Conservation (phyloP, 2,797 vertebrate genomes). For the Squalus acanthias region DNA sequence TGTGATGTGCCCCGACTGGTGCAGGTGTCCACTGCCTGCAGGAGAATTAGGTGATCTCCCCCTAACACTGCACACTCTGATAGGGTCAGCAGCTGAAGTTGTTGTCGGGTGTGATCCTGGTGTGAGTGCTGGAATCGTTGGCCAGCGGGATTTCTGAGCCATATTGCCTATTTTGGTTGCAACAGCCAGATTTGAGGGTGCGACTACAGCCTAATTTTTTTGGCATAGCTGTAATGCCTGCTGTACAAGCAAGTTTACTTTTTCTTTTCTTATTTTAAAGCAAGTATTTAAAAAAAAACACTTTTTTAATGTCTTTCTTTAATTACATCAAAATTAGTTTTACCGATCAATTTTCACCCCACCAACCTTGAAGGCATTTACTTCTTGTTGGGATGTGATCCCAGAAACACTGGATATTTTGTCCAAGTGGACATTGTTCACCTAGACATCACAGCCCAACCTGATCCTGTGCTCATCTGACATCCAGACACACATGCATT, state of each 20-base stretch:
- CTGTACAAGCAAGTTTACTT: neutral
- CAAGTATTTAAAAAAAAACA: too few relatives aligned
- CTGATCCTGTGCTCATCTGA: neutral
- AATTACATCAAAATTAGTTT: neutral
- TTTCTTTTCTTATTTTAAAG: neutral
- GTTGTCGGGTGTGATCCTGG: too few relatives aligned
- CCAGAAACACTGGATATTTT: neutral
- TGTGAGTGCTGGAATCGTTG: too few relatives aligned
- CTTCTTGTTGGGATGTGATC: neutral
- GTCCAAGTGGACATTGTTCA: neutral
- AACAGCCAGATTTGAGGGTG: too few relatives aligned
- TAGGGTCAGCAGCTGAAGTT: too few relatives aligned
- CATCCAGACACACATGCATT: neutral
- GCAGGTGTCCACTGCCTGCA: too few relatives aligned
- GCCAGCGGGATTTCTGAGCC: too few relatives aligned
- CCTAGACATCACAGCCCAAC: neutral
- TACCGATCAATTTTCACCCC: neutral
- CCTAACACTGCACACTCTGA: too few relatives aligned
- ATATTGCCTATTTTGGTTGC: too few relatives aligned
- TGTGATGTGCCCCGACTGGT: too few relatives aligned
- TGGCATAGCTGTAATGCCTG: neutral
- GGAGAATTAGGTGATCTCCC: too few relatives aligned
- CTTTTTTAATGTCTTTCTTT: neutral
- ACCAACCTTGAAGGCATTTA: neutral
- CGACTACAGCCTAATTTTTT: too few relatives aligned